Evolutionary conservation across 2,888 invertebrate genomes (phyloP).

Genomic region (Diarsia mendica): DNA sequence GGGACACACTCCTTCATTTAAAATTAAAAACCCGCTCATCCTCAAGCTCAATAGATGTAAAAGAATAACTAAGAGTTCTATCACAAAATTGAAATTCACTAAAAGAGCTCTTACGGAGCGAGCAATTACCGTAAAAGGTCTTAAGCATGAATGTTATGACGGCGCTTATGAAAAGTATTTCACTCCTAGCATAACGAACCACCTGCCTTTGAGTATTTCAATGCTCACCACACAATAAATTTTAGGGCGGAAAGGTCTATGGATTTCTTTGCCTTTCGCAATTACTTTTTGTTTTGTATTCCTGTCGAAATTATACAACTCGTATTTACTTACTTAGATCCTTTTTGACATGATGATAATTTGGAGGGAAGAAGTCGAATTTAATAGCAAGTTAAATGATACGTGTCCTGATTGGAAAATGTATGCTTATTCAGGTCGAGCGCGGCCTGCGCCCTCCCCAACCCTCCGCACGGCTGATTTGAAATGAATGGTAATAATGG

Average conservation of each 20-base stretch:
- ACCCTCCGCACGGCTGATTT: constrained; percentile 88
- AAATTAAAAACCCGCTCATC: constrained; percentile 29
- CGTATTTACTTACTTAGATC: constrained; percentile 74
- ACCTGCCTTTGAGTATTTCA: constrained; percentile 79
- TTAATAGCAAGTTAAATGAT: constrained; percentile 91
- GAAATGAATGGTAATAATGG: constrained; percentile 90
- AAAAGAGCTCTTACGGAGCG: constrained; percentile 76
- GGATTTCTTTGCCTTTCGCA: constrained; percentile 69
- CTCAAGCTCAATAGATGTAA: constrained; percentile 74
- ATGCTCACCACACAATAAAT: constrained; percentile 86
- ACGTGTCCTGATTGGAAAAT: constrained; percentile 91
- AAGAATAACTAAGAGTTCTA: constrained; percentile 85
- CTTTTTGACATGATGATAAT: constrained; percentile 88
- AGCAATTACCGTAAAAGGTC: constrained; percentile 90
- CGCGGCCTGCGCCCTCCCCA: constrained; percentile 78
- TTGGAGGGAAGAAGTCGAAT: constrained; percentile 89
- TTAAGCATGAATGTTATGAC: constrained; percentile 89
- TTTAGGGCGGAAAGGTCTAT: constrained; percentile 74
- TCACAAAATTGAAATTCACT: constrained; percentile 87
- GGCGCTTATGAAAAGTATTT: constrained; percentile 89
- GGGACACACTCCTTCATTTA: constrained; percentile 11
- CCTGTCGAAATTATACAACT: constrained; percentile 70
- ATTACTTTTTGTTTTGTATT: constrained; percentile 61
- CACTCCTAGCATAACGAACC: constrained; percentile 78
- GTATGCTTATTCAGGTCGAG: constrained; percentile 90